Evolutionary conservation across 2,888 invertebrate species (phyloP), one percentile per base, ranked within the genome.

Genomic region (Drosophila neutralis): DNA sequence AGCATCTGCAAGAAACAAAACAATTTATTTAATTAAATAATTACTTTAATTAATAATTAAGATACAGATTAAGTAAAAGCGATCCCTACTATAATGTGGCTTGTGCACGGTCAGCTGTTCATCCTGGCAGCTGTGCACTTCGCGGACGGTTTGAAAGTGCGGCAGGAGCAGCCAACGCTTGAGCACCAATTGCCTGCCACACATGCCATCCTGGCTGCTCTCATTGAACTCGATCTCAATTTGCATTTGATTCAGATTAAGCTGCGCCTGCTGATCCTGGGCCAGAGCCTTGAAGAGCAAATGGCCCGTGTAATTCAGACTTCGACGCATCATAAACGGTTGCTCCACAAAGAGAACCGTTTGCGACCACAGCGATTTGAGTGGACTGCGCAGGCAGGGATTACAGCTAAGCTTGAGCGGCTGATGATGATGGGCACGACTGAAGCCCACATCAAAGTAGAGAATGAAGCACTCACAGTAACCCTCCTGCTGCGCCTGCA

Each of bases 1-100:
- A 95, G 95, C 95, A 95, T 95, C 95, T 95, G 94, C 10, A 52
- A 42, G 6, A 54, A 49, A 31, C 4, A 40, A 42, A 24, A 59
- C 1, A 45, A 33, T 33, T 33, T 10, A 1, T 33, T 33, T 33
- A 33, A 33, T 33, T 33, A 33, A 33, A 33, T 33, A 33, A 33
- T 33, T 33, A 33, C 0, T 33, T 33, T 33, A 11, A 33, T 33
- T 33, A 33, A 33, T 33, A 11, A 33, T 10, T 33, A 11, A 33
- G 11, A 33, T 33, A 11, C 11, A 33, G 4, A 2, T 45, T 24
- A 15, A 13, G 11, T 15, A 52, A 33, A n/a, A 13, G 3, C 4
- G 4, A 38, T 15, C 29, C 29, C 29, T n/a, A 57, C 57, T 15
- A 38, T 57, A 57, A 31, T 40, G 29, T 1, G 8, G 57, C 40